Conservation (phyloP, 2,113 vertebrate genomes). For the Ictalurus furcatus region DNA sequence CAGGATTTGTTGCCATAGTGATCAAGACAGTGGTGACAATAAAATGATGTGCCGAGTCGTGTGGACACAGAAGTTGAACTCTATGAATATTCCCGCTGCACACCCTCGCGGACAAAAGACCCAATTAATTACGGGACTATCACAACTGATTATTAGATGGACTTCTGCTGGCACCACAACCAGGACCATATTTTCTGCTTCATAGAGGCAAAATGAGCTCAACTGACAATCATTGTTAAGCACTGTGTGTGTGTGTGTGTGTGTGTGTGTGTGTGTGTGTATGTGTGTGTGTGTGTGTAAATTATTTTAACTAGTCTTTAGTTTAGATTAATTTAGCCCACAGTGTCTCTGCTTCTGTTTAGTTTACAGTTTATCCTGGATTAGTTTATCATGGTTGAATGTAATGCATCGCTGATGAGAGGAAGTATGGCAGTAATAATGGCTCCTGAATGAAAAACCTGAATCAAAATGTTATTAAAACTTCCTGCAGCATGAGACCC, state of each 20-base stretch:
- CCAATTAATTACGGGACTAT: slow-evolving; percentile 75
- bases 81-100: slow-evolving; percentile 64
- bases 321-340: neutral
- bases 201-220: slow-evolving; percentile 45
- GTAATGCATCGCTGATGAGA: neutral
- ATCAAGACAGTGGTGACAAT: slow-evolving; percentile 41
- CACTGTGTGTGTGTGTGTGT: neutral
- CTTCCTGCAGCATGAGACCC: neutral
- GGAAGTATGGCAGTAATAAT: neutral
- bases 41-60: slow-evolving; percentile 45
- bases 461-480: neutral
- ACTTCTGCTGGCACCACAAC: slow-evolving; percentile 62
- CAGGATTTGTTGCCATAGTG: slow-evolving; percentile 48
- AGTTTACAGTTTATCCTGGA: neutral
- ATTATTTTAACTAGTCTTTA: neutral
- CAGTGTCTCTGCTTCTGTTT: neutral
- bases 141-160: slow-evolving; percentile 70
- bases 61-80: slow-evolving; percentile 59
- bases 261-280: neutral
- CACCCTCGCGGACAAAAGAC: slow-evolving; percentile 61
- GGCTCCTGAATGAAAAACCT: neutral
- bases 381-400: neutral
- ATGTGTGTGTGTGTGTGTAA: too few species aligned
- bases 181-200: slow-evolving; percentile 66
- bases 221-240: slow-evolving; percentile 55